A percentile compares a stretch with the other conserved stretches of the same genome.
Conservation (phyloP, 2,797 vertebrate species). For the Pangasius macronema region DNA sequence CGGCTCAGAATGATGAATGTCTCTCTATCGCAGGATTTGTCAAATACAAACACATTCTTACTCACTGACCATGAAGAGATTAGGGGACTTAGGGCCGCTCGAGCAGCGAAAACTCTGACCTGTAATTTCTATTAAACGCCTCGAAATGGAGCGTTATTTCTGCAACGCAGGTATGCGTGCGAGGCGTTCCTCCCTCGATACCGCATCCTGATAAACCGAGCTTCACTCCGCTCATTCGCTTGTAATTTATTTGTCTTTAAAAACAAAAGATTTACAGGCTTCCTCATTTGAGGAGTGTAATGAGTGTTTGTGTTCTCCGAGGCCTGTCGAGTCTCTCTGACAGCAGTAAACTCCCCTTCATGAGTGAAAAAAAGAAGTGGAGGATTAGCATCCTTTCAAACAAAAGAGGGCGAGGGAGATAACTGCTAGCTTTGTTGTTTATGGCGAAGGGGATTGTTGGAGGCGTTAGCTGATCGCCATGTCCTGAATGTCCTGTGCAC, state of each 20-base stretch:
- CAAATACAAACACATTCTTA: constrained; percentile 77
- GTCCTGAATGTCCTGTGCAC: constrained; percentile 12
- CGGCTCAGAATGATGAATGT: constrained; percentile 70
- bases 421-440: constrained; percentile 57
- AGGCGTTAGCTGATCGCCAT: constrained; percentile 40
- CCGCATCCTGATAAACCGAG: constrained; percentile 61
- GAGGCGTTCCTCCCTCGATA: constrained; percentile 37
- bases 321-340: constrained; percentile 65
- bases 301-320: constrained; percentile 64
- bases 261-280: constrained; percentile 71
- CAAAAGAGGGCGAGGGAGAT: constrained; percentile 56
- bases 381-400: constrained; percentile 72
- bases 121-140: constrained; percentile 42
- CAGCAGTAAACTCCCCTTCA: constrained; percentile 63
- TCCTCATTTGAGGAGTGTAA: constrained; percentile 64
- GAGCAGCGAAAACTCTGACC: background rate
- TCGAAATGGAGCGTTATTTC: constrained; percentile 37
- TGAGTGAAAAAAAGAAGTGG: constrained; percentile 61
- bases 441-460: constrained; percentile 39
- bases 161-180: constrained; percentile 7
- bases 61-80: constrained; percentile 73
- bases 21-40: constrained; percentile 76
- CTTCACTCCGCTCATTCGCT: constrained; percentile 59
- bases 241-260: constrained; percentile 68
- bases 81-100: constrained; percentile 20